These are phyloP conservation scores for Cerastis leucographa DNA, from an alignment of 2,888 invertebrate genomes.

Conservation along the genomic window DNA sequence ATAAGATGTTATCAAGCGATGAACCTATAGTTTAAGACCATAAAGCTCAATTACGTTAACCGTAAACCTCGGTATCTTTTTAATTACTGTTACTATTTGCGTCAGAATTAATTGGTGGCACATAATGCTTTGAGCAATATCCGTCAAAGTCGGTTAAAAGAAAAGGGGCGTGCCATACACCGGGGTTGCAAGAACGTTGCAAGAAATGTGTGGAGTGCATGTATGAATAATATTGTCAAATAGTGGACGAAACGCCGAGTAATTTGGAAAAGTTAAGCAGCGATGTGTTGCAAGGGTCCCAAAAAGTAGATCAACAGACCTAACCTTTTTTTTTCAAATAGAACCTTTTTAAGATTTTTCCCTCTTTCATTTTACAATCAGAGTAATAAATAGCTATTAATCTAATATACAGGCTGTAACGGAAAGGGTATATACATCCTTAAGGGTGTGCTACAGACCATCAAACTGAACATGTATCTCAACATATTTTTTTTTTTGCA, in stretches of 20 bases:
- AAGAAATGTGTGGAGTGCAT: conserved; percentile 11
- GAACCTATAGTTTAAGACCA: conserved; percentile 7
- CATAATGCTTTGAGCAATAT: conserved; percentile 69
- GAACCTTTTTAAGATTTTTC: background rate
- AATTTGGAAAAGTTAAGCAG: background rate
- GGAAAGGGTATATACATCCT: no score
- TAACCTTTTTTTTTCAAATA: no score
- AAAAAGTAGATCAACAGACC: background rate
- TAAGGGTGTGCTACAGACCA: no score
- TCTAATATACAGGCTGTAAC: no score
- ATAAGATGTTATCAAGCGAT: conserved; percentile 17
- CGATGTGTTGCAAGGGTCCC: no score
- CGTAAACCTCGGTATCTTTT: conserved; percentile 41
- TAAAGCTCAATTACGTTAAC: conserved; percentile 28
- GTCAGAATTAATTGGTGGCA: conserved; percentile 60
- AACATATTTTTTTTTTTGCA: no score
- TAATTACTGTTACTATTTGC: conserved; percentile 43
- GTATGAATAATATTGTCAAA: conserved; percentile 12
- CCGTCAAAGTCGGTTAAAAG: conserved; percentile 63
- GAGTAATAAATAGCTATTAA: no score
- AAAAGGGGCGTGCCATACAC: conserved; percentile 44
- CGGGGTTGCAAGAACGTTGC: conserved; percentile 20
- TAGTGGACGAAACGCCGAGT: accelerated
- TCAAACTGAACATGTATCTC: no score
- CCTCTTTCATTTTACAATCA: background rate